Evolutionary conservation across 1,140 invertebrate species (phyloP), one percentile per base, ranked within the genome.

Genomic region (Eurosta solidaginis): DNA sequence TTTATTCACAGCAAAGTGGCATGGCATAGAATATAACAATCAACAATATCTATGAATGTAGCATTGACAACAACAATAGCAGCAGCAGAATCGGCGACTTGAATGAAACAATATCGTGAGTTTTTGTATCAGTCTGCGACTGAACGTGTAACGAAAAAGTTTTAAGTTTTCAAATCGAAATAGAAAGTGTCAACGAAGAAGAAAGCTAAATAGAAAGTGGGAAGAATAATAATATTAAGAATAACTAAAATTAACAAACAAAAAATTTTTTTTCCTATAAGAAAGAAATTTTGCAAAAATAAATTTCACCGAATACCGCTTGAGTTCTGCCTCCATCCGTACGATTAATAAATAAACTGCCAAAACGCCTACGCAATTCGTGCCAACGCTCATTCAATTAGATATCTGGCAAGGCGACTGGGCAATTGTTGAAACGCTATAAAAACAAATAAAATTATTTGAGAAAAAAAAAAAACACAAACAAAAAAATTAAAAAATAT

Each of bases 81-180:
- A 27, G n/a, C 59, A 20, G 59, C 59, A n/a, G 40, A 10, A 17
- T 20, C n/a, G 59, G 3, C 36, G 59, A 68, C 59, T 68, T 68
- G 33, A 68, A 10, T 68, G 59, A 68, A 68, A 33, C 59, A 68
- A n/a, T 40, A 40, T 68, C 33, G 59, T 68, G 59, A 68, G 36
- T 33, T 68, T 68, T 68, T 68, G 14, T 68, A 17, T 68, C 59
- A 68, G 59, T 68, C 59, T 20, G 59, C 59, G 33, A n/a, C 22
- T 68, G 59, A 68, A 68, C 59, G 59, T 68, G 36, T 68, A 68
- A 68, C 59, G 59, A 3, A 40, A 68, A 68, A 68, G 59, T 68
- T 68, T 68, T 36, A 5, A 68, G 59, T 68, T 68, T 36, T 42
- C 22, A 25, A 5, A 12, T 27, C 20, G 25, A 59, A 59, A 27